Evolutionary conservation across 2,113 vertebrate species (phyloP), one percentile per base, ranked within the genome.

Genomic region (Pelecanus crispus): DNA sequence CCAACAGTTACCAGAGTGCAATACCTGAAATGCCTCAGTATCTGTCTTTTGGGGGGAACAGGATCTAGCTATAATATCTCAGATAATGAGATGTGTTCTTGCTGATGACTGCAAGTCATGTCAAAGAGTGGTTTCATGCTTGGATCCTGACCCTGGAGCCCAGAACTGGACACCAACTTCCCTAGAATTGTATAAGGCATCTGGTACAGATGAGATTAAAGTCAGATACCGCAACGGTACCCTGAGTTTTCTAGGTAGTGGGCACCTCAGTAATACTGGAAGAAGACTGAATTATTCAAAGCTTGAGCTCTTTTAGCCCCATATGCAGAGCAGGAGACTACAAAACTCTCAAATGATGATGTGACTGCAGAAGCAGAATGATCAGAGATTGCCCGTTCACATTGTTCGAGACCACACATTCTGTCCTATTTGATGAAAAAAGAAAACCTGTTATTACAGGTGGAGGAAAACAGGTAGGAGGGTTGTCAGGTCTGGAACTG

Each of bases 301-400:
- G 63, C 55, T 86, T 68, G 63, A 90, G 78, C 22, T n/a, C 61
- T 71, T 92, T 34, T 29, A 61, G 77, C 44, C n/a, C 25, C 18
- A 9, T 17, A 63, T 19, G 34, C 45, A 92, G 55, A 93, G 47
- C n/a, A 78, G 44, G 36, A 61, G 34, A 59, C n/a, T 59, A 56
- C 14, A 86, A 65, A 87, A 45, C 20, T 38, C 56, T 66, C 62
- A 68, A 62, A 52, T 13, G 22, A 75, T 0, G 0, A 68, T 0
- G 25, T n/a, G 73, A 55, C 40, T 59, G 62, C 36, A 79, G 81
- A 67, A 84, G 32, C 53, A 83, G 50, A 83, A 86, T 0, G 2
- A 85, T n/a, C 79, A n/a, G 72, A 82, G 62, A 50, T 22, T 44
- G n/a, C 42, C n/a, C 0, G 0, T n/a, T 71, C 72, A 12, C 3